A percentile compares a stretch with the other conserved stretches of the same genome.
Conservation (phyloP, 2,113 vertebrate genomes). For the Pampusana beccarii region DNA sequence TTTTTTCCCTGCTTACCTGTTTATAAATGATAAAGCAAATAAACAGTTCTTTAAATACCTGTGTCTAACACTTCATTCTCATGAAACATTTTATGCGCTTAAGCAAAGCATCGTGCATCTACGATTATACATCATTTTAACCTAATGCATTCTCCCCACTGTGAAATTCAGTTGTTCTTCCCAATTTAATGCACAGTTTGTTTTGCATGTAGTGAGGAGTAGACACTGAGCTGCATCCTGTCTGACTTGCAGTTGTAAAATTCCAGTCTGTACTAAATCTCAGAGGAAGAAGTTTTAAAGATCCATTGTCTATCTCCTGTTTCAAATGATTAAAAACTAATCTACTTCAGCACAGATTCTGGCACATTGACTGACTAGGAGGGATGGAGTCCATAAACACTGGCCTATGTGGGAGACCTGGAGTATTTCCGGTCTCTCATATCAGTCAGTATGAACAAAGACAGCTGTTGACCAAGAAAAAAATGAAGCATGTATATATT, state of each 20-base stretch:
- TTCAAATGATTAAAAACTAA: background rate
- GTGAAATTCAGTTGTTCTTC: conserved; percentile 71
- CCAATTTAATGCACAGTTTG: conserved; percentile 72
- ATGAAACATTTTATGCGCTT: conserved; percentile 44
- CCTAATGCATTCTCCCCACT: conserved; percentile 60
- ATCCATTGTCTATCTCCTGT: background rate
- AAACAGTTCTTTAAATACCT: conserved; percentile 72
- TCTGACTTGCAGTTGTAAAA: background rate
- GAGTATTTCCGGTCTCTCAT: background rate
- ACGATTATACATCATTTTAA: conserved; percentile 65
- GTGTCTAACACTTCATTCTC: conserved; percentile 27
- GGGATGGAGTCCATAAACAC: background rate
- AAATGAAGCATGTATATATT: background rate
- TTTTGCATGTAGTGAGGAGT: conserved; percentile 20
- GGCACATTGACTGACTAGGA: background rate
- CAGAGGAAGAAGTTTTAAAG: background rate
- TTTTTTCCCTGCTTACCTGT: conserved; percentile 71
- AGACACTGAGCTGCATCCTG: background rate
- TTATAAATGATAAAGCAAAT: conserved; percentile 76
- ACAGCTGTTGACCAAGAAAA: background rate
- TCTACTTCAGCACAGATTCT: background rate
- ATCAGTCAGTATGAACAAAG: background rate
- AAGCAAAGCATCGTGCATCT: conserved; percentile 21
- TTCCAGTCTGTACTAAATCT: background rate
- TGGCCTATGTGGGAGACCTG: background rate